Percentiles rank a stretch among this genome's conserved stretches.
Evolutionary conservation across 2,113 vertebrate species (phyloP).

Genomic region (Solea senegalensis): DNA sequence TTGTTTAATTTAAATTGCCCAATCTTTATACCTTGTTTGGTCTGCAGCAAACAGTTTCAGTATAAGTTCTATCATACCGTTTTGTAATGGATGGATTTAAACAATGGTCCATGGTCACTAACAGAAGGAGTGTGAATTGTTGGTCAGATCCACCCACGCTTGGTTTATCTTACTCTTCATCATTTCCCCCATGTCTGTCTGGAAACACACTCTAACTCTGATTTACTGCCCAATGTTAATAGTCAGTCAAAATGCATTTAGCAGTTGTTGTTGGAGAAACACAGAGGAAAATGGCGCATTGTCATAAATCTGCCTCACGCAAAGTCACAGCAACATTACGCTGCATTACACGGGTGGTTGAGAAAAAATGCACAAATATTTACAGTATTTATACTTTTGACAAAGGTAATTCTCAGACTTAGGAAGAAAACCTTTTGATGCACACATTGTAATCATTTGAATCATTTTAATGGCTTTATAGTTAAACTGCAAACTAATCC

Average conservation of each 20-base stretch:
- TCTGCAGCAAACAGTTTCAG: too few relatives aligned
- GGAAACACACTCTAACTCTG: conserved; percentile 51
- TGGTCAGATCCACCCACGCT: conserved; percentile 44
- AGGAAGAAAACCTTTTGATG: neutral
- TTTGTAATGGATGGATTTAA: too few relatives aligned
- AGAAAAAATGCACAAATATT: conserved; percentile 1
- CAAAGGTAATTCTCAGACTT: neutral
- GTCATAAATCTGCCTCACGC: conserved; percentile 31
- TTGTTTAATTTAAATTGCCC: too few relatives aligned
- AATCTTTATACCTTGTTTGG: too few relatives aligned
- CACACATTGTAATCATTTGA: conserved; percentile 1
- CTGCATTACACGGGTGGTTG: conserved; percentile 3
- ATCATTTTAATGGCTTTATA: neutral
- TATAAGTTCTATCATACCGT: too few relatives aligned
- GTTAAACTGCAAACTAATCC: conserved; percentile 31
- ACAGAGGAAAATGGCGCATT: conserved; percentile 36
- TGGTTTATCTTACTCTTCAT: conserved; percentile 29
- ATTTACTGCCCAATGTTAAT: conserved; percentile 63
- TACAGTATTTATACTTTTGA: neutral
- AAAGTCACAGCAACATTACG: conserved; percentile 53
- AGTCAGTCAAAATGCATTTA: conserved; percentile 78
- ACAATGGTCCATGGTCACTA: neutral
- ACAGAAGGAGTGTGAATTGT: conserved; percentile 17
- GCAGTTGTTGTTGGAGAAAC: conserved; percentile 53
- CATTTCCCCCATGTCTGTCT: conserved; percentile 40